Percentiles rank a stretch among this genome's conserved stretches.
Conservation (phyloP, 1,140 invertebrate genomes). For the Aphelinus atriplicis region DNA sequence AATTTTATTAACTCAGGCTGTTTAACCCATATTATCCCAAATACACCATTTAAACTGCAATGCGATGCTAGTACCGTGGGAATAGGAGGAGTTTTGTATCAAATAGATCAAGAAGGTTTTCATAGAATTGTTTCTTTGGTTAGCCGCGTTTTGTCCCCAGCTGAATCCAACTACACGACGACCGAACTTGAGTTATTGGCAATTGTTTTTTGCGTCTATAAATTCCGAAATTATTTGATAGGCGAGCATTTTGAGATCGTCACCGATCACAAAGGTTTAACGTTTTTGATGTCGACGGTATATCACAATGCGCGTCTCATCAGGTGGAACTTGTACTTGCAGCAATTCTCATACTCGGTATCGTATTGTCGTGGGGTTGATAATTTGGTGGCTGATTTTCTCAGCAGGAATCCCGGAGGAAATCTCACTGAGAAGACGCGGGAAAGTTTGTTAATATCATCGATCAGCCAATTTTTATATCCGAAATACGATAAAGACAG, state of each 20-base stretch:
- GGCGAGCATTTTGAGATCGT: conserved; percentile 8
- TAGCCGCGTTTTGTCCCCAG: conserved; percentile 1
- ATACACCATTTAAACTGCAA: not conserved
- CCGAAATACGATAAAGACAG: conserved; percentile 6
- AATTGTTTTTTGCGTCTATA: conserved; percentile 8
- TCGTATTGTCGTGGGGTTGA: conserved; percentile 46
- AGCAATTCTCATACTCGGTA: not conserved
- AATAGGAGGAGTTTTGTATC: conserved; percentile 6
- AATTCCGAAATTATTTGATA: conserved; percentile 2
- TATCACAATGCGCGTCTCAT: no score
- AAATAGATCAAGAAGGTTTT: conserved; percentile 9
- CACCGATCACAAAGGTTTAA: conserved; percentile 11
- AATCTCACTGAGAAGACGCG: conserved; percentile 23
- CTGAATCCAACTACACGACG: conserved; percentile 12
- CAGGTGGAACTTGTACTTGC: no score
- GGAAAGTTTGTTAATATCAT: conserved; percentile 3
- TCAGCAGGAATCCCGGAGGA: conserved; percentile 30
- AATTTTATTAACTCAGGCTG: not conserved
- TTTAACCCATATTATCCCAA: not conserved
- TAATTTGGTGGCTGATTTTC: conserved; percentile 38
- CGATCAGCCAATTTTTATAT: conserved; percentile 1
- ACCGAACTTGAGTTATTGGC: conserved; percentile 17
- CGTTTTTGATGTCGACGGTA: no score
- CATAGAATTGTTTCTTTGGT: conserved; percentile 18
- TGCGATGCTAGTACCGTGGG: not conserved